Evolutionary conservation across 2,113 vertebrate genomes (phyloP).

Genomic region (Zosterops borbonicus): DNA sequence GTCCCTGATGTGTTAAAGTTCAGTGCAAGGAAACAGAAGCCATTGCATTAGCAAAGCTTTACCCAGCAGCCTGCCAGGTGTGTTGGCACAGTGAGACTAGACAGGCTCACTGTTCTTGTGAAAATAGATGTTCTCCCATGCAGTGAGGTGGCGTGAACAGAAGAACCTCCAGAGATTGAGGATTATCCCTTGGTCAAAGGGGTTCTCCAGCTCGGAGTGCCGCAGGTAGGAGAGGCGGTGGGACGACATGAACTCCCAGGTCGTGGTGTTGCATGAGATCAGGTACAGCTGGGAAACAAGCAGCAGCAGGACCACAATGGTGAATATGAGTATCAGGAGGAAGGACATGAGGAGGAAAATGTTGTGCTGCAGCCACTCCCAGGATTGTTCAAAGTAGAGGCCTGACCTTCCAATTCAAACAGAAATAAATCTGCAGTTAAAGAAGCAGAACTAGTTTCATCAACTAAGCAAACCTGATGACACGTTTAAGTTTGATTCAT

Average conservation of each 20-base stretch:
- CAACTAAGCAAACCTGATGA: neutral
- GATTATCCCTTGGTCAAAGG: slow-evolving; percentile 88
- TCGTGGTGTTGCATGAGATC: slow-evolving; percentile 90
- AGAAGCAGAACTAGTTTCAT: neutral
- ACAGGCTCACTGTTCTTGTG: slow-evolving; percentile 73
- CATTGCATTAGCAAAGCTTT: neutral
- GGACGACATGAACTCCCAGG: slow-evolving; percentile 96
- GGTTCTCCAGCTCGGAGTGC: slow-evolving; percentile 82
- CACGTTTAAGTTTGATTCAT: neutral
- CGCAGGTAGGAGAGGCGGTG: slow-evolving; percentile 93
- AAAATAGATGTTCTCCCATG: slow-evolving; percentile 90
- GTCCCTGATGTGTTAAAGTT: neutral
- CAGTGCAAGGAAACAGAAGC: neutral
- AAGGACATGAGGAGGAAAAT: slow-evolving; percentile 80
- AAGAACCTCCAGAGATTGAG: slow-evolving; percentile 93
- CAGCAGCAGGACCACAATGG: slow-evolving; percentile 79
- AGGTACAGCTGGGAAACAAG: slow-evolving; percentile 90
- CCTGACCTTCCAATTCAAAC: slow-evolving; percentile 82
- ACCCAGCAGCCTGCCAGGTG: neutral
- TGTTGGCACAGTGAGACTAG: slow-evolving; percentile 40
- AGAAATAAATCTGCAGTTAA: neutral
- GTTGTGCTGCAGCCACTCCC: slow-evolving; percentile 84
- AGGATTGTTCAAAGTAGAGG: slow-evolving; percentile 73
- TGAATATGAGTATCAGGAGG: slow-evolving; percentile 74
- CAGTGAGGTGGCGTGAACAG: slow-evolving; percentile 80